Evolutionary conservation across 2,797 vertebrate species (phyloP), one percentile per base, ranked within the genome.

Genomic region (Iguana delicatissima): DNA sequence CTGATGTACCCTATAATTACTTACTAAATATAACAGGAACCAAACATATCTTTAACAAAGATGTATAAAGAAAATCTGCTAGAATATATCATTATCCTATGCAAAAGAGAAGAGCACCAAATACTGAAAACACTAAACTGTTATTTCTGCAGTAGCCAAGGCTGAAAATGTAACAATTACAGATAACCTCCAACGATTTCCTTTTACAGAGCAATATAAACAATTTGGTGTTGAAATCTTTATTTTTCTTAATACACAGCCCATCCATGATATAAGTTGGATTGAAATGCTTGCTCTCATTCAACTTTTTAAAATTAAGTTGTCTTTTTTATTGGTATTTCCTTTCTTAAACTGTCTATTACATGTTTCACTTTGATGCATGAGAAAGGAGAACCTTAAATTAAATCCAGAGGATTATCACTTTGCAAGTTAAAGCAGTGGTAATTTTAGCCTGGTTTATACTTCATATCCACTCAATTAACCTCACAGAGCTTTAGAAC

Each of bases 381-480:
- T 80, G 94, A 94, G 95, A 91, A 46, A 88, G 69, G 85, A 18
- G 29, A 87, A 42, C 67, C 93, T 93, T 96, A 96, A 95, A 95
- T 96, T 95, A 95, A 96, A 84, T 91, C 84, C 76, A 91, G 69
- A 94, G 64, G 87, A 95, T 97, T 96, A 95, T 93, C 79, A 94
- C 89, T 94, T 84, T 95, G 92, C 96, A 92, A 95, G 38, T 95
- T 85, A 93, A 29, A 95, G 90, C 59, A 87, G 83, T 95, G 69
- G 89, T 74, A 96, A 85, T 96, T 96, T 96, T 91, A 94, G 83
- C 59, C 50, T 89, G 76, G 86, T 87, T 97, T 96, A 95, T 95
- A 96, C 94, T 96, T 97, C 94, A 91, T 95, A 95, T 94, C 94
- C 59, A 0, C 95, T 95, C 97, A 97, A 97, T 97, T 97, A 98